These are phyloP conservation scores for Micromys minutus DNA, from an alignment of 2,113 vertebrate genomes.

Conservation along the genomic window DNA sequence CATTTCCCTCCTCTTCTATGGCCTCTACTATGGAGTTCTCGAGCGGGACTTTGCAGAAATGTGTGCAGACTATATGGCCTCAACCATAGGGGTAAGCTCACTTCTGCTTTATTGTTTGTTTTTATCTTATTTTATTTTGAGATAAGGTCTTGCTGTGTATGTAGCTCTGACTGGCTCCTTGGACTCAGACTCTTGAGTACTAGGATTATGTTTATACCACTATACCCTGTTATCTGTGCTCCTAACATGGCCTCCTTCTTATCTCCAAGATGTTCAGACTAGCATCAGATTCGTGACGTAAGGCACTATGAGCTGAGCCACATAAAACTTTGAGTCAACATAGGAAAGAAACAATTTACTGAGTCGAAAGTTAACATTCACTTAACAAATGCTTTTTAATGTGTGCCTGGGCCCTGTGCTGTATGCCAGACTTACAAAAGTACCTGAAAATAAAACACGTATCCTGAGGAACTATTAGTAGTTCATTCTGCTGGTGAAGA, in stretches of 20 bases:
- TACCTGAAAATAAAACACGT: neutral
- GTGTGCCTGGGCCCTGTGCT: neutral
- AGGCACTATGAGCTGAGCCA: neutral
- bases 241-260: neutral
- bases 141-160: neutral
- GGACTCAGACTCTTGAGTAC: neutral
- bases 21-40: conserved; percentile 97
- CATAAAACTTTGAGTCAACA: neutral
- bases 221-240: neutral
- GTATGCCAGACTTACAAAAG: conserved; percentile 2
- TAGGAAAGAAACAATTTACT: conserved; percentile 22
- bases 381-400: conserved; percentile 47
- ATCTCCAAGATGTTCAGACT: neutral
- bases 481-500: neutral
- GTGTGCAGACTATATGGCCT: conserved; percentile 99
- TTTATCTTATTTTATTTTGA: neutral
- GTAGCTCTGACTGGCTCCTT: neutral
- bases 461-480: neutral
- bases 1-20: conserved; percentile 97
- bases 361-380: neutral
- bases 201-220: neutral
- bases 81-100: conserved; percentile 94
- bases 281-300: neutral
- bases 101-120: neutral
- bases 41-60: conserved; percentile 99